phyloP scores from a whole-genome alignment of 2,113 vertebrate genomes.

The Gallinago paraguaiae region DNA sequence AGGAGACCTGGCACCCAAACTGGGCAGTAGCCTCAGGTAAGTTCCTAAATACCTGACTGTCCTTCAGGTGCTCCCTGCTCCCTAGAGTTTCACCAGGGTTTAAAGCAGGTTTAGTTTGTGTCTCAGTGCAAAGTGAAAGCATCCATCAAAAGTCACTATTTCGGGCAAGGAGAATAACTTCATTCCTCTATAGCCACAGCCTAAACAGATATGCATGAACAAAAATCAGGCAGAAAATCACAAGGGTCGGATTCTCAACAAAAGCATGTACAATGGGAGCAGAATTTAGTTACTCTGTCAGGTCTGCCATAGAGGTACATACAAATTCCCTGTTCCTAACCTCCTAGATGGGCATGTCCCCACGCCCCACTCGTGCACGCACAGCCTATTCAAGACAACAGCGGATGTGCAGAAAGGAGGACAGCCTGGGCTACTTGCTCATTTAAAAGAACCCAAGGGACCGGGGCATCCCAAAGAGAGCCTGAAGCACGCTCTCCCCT shows the following conservation, averaged over 20 bases:
- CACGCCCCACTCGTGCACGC: accelerated
- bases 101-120: background rate
- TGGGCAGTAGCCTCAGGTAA: background rate
- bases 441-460: background rate
- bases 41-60: background rate
- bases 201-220: background rate
- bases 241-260: background rate
- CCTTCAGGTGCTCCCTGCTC: background rate
- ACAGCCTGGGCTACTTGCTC: background rate
- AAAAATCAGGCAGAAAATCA: background rate
- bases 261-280: background rate
- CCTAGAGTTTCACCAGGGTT: background rate
- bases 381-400: background rate
- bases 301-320: background rate
- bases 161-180: background rate
- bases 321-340: background rate
- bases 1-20: background rate
- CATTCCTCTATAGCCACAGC: background rate
- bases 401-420: background rate
- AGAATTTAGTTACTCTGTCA: background rate
- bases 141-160: background rate
- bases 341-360: background rate
- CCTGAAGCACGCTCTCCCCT: background rate
- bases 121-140: background rate
- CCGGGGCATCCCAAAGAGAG: background rate